These are phyloP conservation scores for Phodopus roborovskii DNA, from an alignment of 2,113 vertebrate species.

Conservation along the genomic window DNA sequence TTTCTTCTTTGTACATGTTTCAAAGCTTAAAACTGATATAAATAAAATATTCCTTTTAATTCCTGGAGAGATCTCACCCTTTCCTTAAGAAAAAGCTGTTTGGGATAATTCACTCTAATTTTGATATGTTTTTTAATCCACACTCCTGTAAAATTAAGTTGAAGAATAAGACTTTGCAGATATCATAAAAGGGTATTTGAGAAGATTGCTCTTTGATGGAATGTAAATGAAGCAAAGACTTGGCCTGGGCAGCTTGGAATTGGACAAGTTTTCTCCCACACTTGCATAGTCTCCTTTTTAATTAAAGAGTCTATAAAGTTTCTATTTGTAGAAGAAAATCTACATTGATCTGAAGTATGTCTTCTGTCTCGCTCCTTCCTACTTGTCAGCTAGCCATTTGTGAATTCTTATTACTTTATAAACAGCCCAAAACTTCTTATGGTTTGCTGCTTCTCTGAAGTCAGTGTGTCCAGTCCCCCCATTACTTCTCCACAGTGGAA, in stretches of 20 bases:
- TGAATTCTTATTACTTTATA: neutral
- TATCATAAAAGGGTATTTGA: conserved; percentile 66
- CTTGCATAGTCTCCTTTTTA: conserved; percentile 67
- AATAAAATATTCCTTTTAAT: conserved; percentile 30
- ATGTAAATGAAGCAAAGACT: conserved; percentile 72
- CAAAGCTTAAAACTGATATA: conserved; percentile 20
- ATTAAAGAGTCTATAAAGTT: conserved; percentile 68
- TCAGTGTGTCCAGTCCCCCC: too few relatives aligned
- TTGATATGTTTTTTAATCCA: conserved; percentile 67
- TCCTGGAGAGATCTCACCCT: neutral
- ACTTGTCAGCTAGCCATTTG: neutral
- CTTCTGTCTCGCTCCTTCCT: neutral
- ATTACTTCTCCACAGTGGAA: neutral
- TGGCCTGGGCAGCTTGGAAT: conserved; percentile 61
- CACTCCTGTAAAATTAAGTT: conserved; percentile 54
- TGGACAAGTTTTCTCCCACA: conserved; percentile 52
- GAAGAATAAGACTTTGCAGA: conserved; percentile 60
- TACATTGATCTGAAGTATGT: conserved; percentile 14
- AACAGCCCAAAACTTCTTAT: neutral
- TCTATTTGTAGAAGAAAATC: conserved; percentile 60
- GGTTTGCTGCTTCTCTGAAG: neutral
- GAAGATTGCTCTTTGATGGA: conserved; percentile 42
- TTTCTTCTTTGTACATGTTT: neutral
- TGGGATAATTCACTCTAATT: conserved; percentile 36
- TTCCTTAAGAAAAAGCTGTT: conserved; percentile 35